Evolutionary conservation across 1,140 invertebrate species (phyloP), one percentile per base, ranked within the genome.

Genomic region (Ctenoplectra terminalis): DNA sequence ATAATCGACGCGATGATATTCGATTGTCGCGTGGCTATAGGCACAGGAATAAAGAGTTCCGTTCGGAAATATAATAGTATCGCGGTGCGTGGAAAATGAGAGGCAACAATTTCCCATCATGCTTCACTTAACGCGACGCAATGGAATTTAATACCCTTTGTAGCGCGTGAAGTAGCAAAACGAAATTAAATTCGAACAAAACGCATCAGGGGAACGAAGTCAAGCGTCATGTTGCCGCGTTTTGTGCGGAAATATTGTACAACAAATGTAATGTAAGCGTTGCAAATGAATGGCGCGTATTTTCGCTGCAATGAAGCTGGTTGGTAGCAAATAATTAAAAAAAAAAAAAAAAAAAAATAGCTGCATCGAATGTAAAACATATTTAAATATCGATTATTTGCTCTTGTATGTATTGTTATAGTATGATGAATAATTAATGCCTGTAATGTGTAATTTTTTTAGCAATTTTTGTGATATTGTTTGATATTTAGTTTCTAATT

Each of bases 131-230:
- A 80, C 77, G 56, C 69, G 69, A 73, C 69, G 77, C 77, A 80
- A 80, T 80, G 77, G 69, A 80, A 80, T 80, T 80, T 80, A 80
- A 80, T 80, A 80, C 69, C 77, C 69, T 80, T 80, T 80, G 69
- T 80, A 63, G 69, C 77, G 69, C 77, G 63, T 72, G 77, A 80
- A 73, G 46, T 80, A 73, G 77, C 77, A 63, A 80, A 72, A 80
- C 58, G 77, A 80, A 79, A 80, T 80, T 80, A 80, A 80, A 80
- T 80, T 80, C 69, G 77, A 73, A 80, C 77, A 80, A 80, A 80
- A 80, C 58, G 58, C 46, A 61, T 61, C 69, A 7, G 34, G 43
- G 46, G 31, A 26, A 37, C 69, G 77, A 80, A 80, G 77, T 80
- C 69, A 80, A 63, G 17, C 77, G 69, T 80, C 69, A 34, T 17